Evolutionary conservation across 2,888 invertebrate genomes (phyloP).

Genomic region (Chrysodeixis includens): DNA sequence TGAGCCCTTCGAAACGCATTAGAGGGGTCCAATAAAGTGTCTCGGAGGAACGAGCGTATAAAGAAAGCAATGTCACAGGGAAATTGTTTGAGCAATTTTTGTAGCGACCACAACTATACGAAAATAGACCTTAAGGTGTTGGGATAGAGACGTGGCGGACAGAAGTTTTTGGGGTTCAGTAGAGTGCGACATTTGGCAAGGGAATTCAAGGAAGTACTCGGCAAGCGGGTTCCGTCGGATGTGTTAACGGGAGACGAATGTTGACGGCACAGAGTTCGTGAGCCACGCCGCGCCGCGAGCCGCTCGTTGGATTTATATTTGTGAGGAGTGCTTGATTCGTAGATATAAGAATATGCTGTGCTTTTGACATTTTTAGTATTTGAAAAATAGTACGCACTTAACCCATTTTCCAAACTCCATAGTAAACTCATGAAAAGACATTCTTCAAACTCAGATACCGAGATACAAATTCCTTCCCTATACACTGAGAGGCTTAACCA

Average conservation of each 20-base stretch:
- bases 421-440: neutral
- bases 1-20: conserved; percentile 66
- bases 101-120: neutral
- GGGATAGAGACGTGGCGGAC: conserved; percentile 4
- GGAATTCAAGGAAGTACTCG: conserved; percentile 67
- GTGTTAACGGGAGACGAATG: conserved; percentile 65
- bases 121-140: conserved; percentile 22
- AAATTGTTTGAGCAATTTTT: conserved; percentile 54
- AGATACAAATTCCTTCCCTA: neutral
- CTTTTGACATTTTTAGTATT: neutral
- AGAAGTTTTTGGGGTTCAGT: conserved; percentile 35
- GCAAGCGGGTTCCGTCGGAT: conserved; percentile 66
- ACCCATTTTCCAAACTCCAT: neutral
- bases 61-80: conserved; percentile 63
- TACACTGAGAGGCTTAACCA: neutral
- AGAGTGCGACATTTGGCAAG: conserved; percentile 66
- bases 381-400: neutral
- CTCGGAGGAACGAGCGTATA: conserved; percentile 62
- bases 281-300: conserved; percentile 37
- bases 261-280: conserved; percentile 30
- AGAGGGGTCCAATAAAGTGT: conserved; percentile 67
- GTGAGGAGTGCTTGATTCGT: conserved; percentile 11
- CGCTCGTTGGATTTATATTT: conserved; percentile 44
- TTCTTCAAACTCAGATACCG: neutral
- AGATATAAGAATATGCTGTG: neutral